Evolutionary conservation across 2,797 vertebrate genomes (phyloP), one percentile per base, ranked within the genome.

Genomic region (Argentina silus): DNA sequence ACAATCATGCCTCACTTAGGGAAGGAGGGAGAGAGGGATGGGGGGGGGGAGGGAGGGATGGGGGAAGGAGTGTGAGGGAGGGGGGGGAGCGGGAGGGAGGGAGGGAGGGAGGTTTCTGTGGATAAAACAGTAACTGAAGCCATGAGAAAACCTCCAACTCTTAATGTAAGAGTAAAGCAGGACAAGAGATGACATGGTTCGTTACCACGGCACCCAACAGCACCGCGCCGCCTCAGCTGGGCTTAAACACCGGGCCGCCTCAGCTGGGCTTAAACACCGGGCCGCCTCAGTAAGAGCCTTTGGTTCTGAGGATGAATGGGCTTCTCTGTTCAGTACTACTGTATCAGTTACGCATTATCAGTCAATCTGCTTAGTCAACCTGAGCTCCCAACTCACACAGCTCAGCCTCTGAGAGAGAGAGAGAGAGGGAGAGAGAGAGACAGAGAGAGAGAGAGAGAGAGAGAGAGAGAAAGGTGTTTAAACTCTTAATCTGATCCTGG

Each of bases 281-380:
- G 67, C 72, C 68, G 27, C 56, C 78, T 83, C 76, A 19, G 47
- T 48, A 36, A 2, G 1, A 75, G 70, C 43, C 67, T 63, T 69
- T 47, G 42, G 7, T 47, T 73, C 62, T 72, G 61, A 36, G 27
- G 27, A 36, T 70, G 61, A 78, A 78, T 60, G 12, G 56, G 56
- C 62, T 70, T 70, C 60, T 59, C 21, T 78, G 57, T 70, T 56
- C n/a, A 47, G 11, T 63, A 15, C 19, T 78, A 78, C 79, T 75
- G 74, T 82, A 87, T 86, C 79, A 0, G 74, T 88, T 87, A 83
- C 83, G 85, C 69, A 70, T 23, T 81, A 86, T 79, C 75, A 83
- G 78, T 3, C 81, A 69, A 89, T 87, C 84, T 87, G 71, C 82
- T 92, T 86, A 88, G 70, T 67, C 73, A 83, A 27, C 3, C 76